Conservation (phyloP, 2,113 vertebrate species). For the Oenanthe melanoleuca region DNA sequence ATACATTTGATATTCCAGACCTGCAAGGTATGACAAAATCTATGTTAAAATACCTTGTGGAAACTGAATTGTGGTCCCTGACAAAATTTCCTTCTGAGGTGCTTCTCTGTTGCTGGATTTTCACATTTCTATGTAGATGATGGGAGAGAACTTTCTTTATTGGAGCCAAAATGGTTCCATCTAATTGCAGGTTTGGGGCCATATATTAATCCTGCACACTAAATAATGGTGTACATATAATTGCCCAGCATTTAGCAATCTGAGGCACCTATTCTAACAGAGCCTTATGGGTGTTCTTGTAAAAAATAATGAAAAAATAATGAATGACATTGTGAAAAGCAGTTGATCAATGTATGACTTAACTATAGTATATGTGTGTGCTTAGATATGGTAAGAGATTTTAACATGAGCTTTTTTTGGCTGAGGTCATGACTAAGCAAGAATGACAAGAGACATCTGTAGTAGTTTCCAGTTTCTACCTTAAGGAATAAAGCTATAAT, state of each 20-base stretch:
- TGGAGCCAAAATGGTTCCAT: neutral
- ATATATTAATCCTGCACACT: neutral
- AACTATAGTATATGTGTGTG: neutral
- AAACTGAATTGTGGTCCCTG: neutral
- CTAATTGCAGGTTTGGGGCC: slow-evolving; percentile 9
- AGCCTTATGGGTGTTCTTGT: slow-evolving; percentile 25
- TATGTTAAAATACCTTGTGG: neutral
- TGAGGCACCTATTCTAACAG: neutral
- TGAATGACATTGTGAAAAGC: neutral
- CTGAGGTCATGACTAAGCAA: neutral
- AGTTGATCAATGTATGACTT: neutral
- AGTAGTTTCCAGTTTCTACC: slow-evolving; percentile 20
- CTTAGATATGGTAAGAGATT: neutral
- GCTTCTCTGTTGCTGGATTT: neutral
- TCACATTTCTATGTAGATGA: neutral
- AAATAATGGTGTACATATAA: neutral
- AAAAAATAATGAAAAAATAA: slow-evolving; percentile 20
- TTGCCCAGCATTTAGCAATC: slow-evolving; percentile 7
- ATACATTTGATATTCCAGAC: neutral
- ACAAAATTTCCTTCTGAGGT: neutral
- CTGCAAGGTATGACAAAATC: neutral
- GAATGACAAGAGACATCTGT: slow-evolving; percentile 22
- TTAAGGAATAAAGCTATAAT: neutral
- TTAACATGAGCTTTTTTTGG: slow-evolving; percentile 15
- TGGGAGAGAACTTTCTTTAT: neutral